Percentiles rank a stretch among this genome's conserved stretches.
Evolutionary conservation across 1,140 invertebrate species (phyloP).

Genomic region (Heliconius hewitsoni): DNA sequence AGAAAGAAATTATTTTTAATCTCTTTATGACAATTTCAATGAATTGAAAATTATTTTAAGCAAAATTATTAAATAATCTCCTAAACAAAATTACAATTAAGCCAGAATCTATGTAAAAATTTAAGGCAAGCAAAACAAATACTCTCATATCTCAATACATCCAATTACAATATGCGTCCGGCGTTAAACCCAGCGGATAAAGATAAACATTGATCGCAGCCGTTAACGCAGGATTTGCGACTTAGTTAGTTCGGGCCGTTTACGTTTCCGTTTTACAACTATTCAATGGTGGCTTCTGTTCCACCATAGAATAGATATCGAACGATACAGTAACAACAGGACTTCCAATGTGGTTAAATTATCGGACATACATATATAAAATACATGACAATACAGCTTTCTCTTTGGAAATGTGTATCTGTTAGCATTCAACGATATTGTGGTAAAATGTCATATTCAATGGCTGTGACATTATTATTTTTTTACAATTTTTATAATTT

Average conservation of each 20-base stretch:
- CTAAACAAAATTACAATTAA: no score
- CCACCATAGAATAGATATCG: conserved; percentile 3
- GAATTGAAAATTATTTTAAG: no score
- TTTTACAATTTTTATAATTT: no score
- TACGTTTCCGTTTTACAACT: conserved; percentile 23
- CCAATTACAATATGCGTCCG: conserved; percentile 53
- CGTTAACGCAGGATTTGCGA: conserved; percentile 23
- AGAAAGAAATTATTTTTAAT: no score
- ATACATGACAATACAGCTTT: conserved; percentile 30
- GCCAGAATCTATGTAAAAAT: no score
- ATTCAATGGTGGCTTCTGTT: conserved; percentile 19
- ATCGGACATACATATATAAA: conserved; percentile 30
- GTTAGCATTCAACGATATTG: not conserved
- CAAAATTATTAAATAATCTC: no score
- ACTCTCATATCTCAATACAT: not conserved
- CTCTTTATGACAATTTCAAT: no score
- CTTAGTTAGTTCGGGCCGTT: conserved; percentile 19
- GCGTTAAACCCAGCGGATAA: conserved; percentile 50
- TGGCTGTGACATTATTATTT: no score
- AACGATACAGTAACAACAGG: conserved; percentile 23
- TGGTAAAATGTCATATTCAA: not conserved
- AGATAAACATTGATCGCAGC: conserved; percentile 32
- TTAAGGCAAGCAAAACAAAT: not conserved
- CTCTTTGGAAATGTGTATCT: conserved; percentile 11
- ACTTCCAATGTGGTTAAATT: conserved; percentile 28